Percentiles rank a stretch among this genome's conserved stretches.
Conservation (phyloP, 2,888 invertebrate species). For the Tridacna crocea region DNA sequence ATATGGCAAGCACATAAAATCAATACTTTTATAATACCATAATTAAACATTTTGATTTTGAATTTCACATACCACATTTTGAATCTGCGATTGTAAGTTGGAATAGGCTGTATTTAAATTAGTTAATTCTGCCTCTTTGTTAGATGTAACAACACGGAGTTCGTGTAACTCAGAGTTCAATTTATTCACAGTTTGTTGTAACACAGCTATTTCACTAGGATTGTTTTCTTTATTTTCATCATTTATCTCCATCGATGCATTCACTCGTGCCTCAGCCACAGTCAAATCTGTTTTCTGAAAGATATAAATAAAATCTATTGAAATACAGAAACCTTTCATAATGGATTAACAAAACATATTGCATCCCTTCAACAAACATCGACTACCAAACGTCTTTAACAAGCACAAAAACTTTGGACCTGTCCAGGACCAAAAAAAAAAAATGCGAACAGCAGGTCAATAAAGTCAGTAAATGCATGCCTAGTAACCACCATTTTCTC, state of each 20-base stretch:
- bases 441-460: no score
- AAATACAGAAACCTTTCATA: not conserved
- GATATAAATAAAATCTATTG: not conserved
- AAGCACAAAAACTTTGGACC: no score
- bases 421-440: no score
- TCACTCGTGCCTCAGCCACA: constrained; percentile 68
- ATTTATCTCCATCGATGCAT: constrained; percentile 57
- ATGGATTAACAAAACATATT: no score
- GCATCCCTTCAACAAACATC: no score
- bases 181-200: constrained; percentile 75
- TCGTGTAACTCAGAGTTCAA: constrained; percentile 73
- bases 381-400: no score
- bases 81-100: constrained; percentile 65
- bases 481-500: no score
- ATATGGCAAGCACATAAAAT: no score
- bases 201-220: constrained; percentile 73
- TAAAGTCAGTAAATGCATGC: no score
- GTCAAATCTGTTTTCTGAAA: constrained; percentile 75
- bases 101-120: constrained; percentile 68
- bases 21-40: no score
- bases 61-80: constrained; percentile 66
- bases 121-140: constrained; percentile 72
- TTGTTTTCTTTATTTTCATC: constrained; percentile 77
- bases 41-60: no score
- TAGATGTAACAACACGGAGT: constrained; percentile 60